Evolutionary conservation across 2,888 invertebrate genomes (phyloP), one percentile per base, ranked within the genome.

Genomic region (Synergus laeviventris): DNA sequence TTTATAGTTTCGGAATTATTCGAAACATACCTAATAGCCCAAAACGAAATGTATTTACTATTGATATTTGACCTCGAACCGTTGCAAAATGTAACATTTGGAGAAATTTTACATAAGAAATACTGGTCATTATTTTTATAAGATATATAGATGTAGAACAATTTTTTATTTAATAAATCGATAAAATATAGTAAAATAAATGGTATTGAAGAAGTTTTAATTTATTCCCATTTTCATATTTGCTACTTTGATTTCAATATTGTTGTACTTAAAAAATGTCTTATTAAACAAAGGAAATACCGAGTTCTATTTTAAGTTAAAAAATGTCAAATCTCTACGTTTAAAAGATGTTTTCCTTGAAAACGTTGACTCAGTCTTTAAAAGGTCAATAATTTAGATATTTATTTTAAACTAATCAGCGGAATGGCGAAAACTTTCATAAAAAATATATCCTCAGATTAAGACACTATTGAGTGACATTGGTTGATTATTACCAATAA

Each of bases 381-480:
- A 70, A 70, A 70, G 49, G 70, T 12, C 49, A 54, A 70, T 70
- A 70, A 49, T 54, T 70, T 31, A 49, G 70, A 70, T 49, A 12
- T n/a, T 49, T 5, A 12, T 70, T 70, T 49, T 36, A 70, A 70
- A 70, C 31, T 18, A 39, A n/a, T 38, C 31, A 70, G 7, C n/a
- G n/a, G 12, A 31, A 31, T 36, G 49, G 49, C 45, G 62, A 18
- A 62, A 62, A 62, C 38, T 38, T 38, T 2, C 18, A 39, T 59
- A 21, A 21, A 21, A n/a, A 59, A 59, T 8, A 18, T 18, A 39
- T 62, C 18, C 38, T 24, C 12, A 42, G 21, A 64, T 59, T 24
- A 2, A 54, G 54, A 42, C 3, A 18, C 1, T 24, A 24, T 59
- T 14, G 11, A 59, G 59, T 59, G 24, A 7, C 24, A 59, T 24